A percentile compares a stretch with the other conserved stretches of the same genome.
Evolutionary conservation across 2,797 vertebrate genomes (phyloP).

Genomic region (Scarus forsteni): DNA sequence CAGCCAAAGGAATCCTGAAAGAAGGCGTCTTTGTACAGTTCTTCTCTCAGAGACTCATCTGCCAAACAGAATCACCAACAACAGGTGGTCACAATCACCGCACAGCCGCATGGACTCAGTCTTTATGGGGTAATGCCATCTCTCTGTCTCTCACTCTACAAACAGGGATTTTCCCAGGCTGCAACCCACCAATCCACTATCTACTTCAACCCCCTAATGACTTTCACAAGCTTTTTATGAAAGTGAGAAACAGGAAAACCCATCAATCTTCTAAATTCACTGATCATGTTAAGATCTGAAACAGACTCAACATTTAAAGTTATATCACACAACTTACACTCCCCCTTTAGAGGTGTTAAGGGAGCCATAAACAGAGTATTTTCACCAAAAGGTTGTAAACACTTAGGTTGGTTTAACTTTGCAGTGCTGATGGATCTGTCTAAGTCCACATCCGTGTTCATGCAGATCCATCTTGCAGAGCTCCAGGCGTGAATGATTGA

Average conservation of each 20-base stretch:
- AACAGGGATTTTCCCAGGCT: not conserved
- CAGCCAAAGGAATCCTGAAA: not conserved
- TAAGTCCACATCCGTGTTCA: too few relatives aligned
- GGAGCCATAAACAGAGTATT: too few relatives aligned
- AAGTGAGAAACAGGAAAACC: not conserved
- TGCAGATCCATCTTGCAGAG: too few relatives aligned
- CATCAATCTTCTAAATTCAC: not conserved
- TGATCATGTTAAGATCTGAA: too few relatives aligned
- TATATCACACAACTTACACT: too few relatives aligned
- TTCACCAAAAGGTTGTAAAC: too few relatives aligned
- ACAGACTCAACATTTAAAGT: too few relatives aligned
- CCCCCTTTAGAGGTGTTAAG: too few relatives aligned
- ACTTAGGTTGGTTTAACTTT: too few relatives aligned
- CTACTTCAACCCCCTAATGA: not conserved
- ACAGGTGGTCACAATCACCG: slow-evolving; percentile 29
- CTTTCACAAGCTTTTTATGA: not conserved
- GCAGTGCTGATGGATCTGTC: too few relatives aligned
- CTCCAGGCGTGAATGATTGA: too few relatives aligned
- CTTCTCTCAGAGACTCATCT: too few relatives aligned
- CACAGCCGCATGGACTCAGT: not conserved
- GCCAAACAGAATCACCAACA: not conserved
- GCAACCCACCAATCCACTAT: not conserved
- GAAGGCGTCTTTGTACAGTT: not conserved
- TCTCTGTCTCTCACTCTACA: not conserved
- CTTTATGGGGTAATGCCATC: not conserved